Base-by-base conservation (phyloP, 1,140 invertebrate species). In the Nasonia giraulti region DNA sequence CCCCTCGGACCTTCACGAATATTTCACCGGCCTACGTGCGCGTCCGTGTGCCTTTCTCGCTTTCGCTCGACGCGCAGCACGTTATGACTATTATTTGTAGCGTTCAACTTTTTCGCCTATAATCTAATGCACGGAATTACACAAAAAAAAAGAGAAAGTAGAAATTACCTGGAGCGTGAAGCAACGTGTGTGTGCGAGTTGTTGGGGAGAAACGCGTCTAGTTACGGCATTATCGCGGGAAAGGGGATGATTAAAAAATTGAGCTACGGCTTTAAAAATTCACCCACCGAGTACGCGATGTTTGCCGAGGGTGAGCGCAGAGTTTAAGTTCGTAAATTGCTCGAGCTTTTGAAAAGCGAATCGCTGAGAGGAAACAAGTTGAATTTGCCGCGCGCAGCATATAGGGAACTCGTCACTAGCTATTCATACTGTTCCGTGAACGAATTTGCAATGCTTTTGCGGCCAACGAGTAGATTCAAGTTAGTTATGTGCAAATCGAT, bases 31-130 rank as follows among this genome's bases (percentile, higher is more conserved):
- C n/a, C 14, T 62, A 20, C 7, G 55, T 17, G 47, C 27, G 37
- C 12, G 55, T 62, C 20, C 20, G 3, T 73, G 5, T 82, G 14
- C 23, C 79, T 74, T 74, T 84, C 77, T 84, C 74, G 7, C 84
- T 76, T 20, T 66, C 55, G n/a, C 81, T 77, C 81, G 69, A n/a
- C 17, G 55, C 55, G 55, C 55, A 62, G 55, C 40, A 68, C 80
- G n/a, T 85, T 85, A 85, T 85, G 44, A 81, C 84, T 86, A 86
- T 86, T 83, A 86, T 86, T 86, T 86, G 80, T 83, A 86, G 76
- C 85, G 31, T 80, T 83, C 80, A 85, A 82, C 80, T 85, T 85
- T 62, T 85, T 82, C 37, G 74, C 80, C 84, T 82, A 73, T 85
- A 82, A 85, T 85, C 47, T 77, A 78, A 81, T 75, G 68, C 2